Percentiles rank a stretch among this genome's conserved stretches.
Conservation (phyloP, 2,797 vertebrate genomes). For the Coregonus suidteri region DNA sequence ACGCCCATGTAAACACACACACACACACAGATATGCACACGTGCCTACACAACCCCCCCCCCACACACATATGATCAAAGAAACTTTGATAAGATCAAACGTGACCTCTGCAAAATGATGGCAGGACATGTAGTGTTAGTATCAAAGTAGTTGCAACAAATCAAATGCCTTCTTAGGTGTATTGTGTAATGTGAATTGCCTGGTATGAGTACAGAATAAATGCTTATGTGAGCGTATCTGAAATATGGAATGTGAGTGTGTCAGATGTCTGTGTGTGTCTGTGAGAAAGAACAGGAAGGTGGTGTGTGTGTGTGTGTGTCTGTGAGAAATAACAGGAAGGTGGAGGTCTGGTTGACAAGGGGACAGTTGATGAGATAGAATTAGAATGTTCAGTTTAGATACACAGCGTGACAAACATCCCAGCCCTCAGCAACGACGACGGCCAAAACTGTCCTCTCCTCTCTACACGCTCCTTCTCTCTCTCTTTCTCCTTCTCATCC, state of each 20-base stretch:
- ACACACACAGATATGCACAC: slow-evolving; percentile 13
- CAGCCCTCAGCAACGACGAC: slow-evolving; percentile 38
- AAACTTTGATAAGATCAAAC: not conserved
- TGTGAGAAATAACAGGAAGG: slow-evolving; percentile 38
- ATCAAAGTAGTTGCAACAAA: not conserved
- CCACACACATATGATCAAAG: no score
- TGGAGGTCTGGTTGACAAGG: slow-evolving; percentile 65
- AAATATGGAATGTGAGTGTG: slow-evolving; percentile 33
- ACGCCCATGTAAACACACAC: slow-evolving; percentile 1
- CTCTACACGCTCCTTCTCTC: slow-evolving; percentile 7
- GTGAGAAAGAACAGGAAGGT: slow-evolving; percentile 39
- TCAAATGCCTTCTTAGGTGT: not conserved
- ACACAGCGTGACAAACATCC: slow-evolving; percentile 59
- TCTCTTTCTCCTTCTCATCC: slow-evolving; percentile 15
- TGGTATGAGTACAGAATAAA: not conserved
- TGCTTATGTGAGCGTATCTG: slow-evolving; percentile 34
- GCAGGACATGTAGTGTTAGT: not conserved
- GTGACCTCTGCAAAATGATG: not conserved
- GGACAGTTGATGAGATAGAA: slow-evolving; percentile 77
- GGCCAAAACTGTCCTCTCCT: slow-evolving; percentile 35
- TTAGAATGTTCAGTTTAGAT: slow-evolving; percentile 65
- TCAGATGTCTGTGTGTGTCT: slow-evolving; percentile 19
- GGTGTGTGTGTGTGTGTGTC: slow-evolving; percentile 2
- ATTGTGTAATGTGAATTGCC: not conserved
- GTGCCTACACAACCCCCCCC: no score